Base-by-base conservation (phyloP, 2,797 vertebrate species). In the Cirrhinus molitorella region DNA sequence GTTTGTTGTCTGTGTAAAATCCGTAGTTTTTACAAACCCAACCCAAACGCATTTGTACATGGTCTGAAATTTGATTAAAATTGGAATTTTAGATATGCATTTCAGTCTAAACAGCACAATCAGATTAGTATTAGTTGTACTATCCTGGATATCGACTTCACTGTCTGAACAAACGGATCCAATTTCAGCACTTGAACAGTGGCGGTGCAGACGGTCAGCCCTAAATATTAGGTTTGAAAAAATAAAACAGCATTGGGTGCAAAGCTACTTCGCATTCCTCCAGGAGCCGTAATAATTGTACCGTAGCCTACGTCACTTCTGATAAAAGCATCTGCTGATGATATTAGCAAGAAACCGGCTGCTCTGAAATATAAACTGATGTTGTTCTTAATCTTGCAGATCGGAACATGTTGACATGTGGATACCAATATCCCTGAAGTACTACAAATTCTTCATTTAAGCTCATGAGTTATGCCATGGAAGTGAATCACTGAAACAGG, bases 91-190 rank as follows among this genome's bases (percentile, higher is more conserved):
- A 23, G 19, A 79, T 51, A 79, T 70, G 63, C n/a, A 53, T 67
- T 68, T 68, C 51, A 43, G 65, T 37, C n/a, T 70, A 11, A 80
- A 55, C 40, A 28, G 49, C 19, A 13, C 17, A 0, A 68, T 68
- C 49, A 43, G 51, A 43, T 80, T 68, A 80, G n/a, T 68, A 68
- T 68, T 68, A 67, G 68, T 72, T 49, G 77, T 47, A 51, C 34
- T 51, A 66, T 79, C 45, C 28, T 14, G 13, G 76, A 66, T 63
- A 47, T 43, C 13, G 51, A 37, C 49, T 61, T 61, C 12, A 5
- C 23, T 6, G 65, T 43, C 49, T 57, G 63, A 68, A 68, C 31
- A 57, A 70, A 57, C 23, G n/a, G n/a, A 70, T 70, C 45, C 1
- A 8, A 4, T 79, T 37, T 40, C 77, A 79, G 31, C 63, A 67